Evolutionary conservation across 2,888 invertebrate species (phyloP), one percentile per base, ranked within the genome.

Genomic region (Agrochola lychnidis): DNA sequence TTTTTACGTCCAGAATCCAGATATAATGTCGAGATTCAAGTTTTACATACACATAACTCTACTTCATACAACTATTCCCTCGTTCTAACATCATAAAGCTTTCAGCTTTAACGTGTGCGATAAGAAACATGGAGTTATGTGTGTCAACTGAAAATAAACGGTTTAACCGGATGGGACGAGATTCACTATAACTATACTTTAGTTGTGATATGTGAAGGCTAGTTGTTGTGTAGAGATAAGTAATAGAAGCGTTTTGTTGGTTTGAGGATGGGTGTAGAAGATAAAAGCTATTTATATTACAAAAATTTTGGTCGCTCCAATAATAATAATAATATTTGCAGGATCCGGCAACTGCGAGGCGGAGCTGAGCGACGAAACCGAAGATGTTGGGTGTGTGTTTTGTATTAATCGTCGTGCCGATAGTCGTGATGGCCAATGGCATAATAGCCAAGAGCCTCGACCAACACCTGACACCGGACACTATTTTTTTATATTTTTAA

Each of bases 51-150:
- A n/a, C 19, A 53, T 51, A 53, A 30, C 51, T 48, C 7, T 42
- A 51, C 59, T 79, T n/a, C 14, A 59, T 61, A 79, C 56, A 73
- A 63, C 56, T 45, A 36, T 78, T 57, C 56, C 69, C 68, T 69
- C 68, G n/a, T 80, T 30, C 7, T 53, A 36, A 80, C 81, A 76
- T 62, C 70, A 66, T 76, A 82, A 82, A 68, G 69, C 81, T 69
- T 69, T 72, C 71, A 76, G 70, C 61, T 80, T 70, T 82, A 68
- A 61, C 68, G 59, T 53, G n/a, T 19, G 30, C 59, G 84, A 84
- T 82, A 82, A 84, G 84, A 71, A 80, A 76, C 62, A 12, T 48
- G 10, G 62, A 83, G 48, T 71, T 71, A 76, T 85, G 74, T 82
- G 56, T 82, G 66, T 75, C 82, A 62, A 62, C 69, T 70, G 66